Conservation (phyloP, 1,140 invertebrate species). For the roundworm (Caenorhabditis elegans) region DNA sequence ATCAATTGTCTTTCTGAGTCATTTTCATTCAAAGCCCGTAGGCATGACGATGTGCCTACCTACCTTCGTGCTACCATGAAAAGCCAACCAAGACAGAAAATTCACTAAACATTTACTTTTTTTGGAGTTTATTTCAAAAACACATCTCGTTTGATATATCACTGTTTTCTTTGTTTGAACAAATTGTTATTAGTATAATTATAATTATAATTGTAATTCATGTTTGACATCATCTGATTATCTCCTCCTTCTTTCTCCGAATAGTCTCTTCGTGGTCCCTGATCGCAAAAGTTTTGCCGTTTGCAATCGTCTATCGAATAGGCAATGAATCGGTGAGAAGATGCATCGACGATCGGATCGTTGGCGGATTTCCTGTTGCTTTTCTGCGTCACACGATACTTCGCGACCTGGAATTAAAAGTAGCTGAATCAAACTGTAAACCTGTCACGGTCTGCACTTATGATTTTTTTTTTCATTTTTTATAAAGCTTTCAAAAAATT, state of each 20-base stretch:
- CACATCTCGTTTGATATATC: conserved; percentile 7
- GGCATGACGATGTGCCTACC: no score
- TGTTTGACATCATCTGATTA: not conserved
- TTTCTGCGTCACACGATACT: conserved; percentile 16
- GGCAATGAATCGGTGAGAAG: conserved; percentile 17
- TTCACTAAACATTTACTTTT: no score
- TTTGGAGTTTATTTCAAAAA: not conserved
- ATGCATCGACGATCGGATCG: conserved; percentile 13
- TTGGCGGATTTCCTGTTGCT: conserved; percentile 7
- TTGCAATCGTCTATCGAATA: not conserved
- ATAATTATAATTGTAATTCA: no score
- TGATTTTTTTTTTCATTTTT: no score
- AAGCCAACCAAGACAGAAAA: no score
- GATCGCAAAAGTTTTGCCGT: not conserved
- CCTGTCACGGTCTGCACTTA: no score
- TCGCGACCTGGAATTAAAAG: not conserved
- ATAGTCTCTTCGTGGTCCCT: not conserved
- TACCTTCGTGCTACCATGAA: no score
- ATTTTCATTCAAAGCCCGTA: no score
- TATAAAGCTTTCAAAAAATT: no score
- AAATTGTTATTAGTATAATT: not conserved
- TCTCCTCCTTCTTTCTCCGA: not conserved
- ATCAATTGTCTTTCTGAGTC: no score
- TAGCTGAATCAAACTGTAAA: not conserved
- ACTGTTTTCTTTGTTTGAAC: not conserved